phyloP scores from a whole-genome alignment of 2,797 vertebrate species.

The Malurus splendens region DNA sequence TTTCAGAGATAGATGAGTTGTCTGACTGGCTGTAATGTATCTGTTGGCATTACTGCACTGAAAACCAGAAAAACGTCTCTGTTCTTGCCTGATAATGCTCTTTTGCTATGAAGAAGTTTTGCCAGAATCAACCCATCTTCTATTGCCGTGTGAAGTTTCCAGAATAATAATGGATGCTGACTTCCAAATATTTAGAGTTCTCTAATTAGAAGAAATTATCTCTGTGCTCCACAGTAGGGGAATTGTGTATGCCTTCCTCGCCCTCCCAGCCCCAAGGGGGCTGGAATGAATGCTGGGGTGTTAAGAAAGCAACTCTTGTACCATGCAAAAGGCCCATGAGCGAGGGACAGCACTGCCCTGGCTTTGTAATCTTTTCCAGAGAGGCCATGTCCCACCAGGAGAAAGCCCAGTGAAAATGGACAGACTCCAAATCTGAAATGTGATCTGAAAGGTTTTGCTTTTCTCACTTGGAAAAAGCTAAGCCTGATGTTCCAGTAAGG shows the following conservation, averaged over 20 bases:
- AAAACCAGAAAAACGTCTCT: background rate
- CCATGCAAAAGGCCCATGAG: background rate
- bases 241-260: background rate
- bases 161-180: slow-evolving; percentile 29
- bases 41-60: background rate
- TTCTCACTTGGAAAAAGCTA: background rate
- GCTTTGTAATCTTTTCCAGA: background rate
- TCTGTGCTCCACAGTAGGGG: background rate
- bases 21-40: background rate
- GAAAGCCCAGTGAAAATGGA: background rate
- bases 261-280: background rate
- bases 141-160: background rate
- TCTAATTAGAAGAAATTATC: background rate
- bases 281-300: background rate
- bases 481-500: background rate
- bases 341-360: background rate
- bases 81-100: background rate
- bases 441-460: background rate
- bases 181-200: slow-evolving; percentile 51
- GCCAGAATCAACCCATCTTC: slow-evolving; percentile 10
- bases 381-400: background rate
- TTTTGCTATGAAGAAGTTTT: background rate
- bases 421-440: background rate
- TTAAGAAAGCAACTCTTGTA: background rate
- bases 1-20: background rate